phyloP scores from a whole-genome alignment of 2,113 vertebrate species.

The Arothron firmamentum region DNA sequence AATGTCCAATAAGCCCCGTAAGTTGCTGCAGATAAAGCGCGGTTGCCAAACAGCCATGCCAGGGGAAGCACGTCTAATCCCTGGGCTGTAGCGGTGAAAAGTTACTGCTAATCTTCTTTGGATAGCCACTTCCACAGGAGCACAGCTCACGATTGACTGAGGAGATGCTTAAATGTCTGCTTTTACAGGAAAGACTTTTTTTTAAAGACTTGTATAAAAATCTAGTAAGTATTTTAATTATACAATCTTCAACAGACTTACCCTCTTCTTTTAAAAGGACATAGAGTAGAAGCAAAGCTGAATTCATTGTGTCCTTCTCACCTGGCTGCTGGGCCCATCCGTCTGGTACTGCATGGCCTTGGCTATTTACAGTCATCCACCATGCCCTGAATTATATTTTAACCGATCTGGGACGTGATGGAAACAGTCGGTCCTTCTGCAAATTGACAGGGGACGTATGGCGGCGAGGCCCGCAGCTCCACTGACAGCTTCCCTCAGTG shows the following conservation, averaged over 20 bases:
- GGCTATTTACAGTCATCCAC: slow-evolving; percentile 60
- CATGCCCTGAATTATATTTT: slow-evolving; percentile 67
- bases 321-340: slow-evolving; percentile 50
- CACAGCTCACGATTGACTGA: slow-evolving; percentile 60
- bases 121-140: slow-evolving; percentile 47
- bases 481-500: slow-evolving; percentile 10
- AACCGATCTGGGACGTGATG: slow-evolving; percentile 63
- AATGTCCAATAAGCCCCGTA: slow-evolving; percentile 73
- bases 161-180: slow-evolving; percentile 40
- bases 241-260: slow-evolving; percentile 39
- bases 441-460: slow-evolving; percentile 56
- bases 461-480: slow-evolving; percentile 48
- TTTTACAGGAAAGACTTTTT: slow-evolving; percentile 33
- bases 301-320: slow-evolving; percentile 43
- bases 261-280: slow-evolving; percentile 61
- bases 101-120: slow-evolving; percentile 62
- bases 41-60: slow-evolving; percentile 62
- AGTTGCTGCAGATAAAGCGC: slow-evolving; percentile 62
- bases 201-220: no score
- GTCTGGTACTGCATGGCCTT: slow-evolving; percentile 43
- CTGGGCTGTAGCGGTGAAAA: slow-evolving; percentile 54
- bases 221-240: no score
- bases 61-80: slow-evolving; percentile 62
- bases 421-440: slow-evolving; percentile 46
- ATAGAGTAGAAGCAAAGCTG: slow-evolving; percentile 54